Percentiles rank a stretch among this genome's conserved stretches.
phyloP scores from a whole-genome alignment of 2,797 vertebrate species.

The Paedocypris micromegethes region DNA sequence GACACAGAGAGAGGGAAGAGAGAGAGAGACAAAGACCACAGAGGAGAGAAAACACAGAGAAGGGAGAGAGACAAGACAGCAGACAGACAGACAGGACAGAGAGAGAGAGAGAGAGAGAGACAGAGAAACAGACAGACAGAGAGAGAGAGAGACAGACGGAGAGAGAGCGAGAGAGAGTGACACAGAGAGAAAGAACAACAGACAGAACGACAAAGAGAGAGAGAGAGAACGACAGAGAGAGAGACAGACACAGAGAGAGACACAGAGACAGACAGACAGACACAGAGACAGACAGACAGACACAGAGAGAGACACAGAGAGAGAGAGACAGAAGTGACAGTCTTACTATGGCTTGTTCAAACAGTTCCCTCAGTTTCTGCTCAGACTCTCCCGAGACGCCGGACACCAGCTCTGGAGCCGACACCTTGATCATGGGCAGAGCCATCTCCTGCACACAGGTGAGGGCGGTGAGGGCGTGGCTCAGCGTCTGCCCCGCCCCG shows the following conservation, averaged over 20 bases:
- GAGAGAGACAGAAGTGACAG: no score
- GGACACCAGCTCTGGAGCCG: constrained; percentile 90
- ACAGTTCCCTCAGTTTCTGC: constrained; percentile 88
- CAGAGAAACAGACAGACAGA: background rate
- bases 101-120: no score
- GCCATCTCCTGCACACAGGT: constrained; percentile 75
- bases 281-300: no score
- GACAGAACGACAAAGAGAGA: background rate
- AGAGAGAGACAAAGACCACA: no score
- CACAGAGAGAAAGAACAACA: background rate
- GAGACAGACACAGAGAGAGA: background rate
- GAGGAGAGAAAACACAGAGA: no score
- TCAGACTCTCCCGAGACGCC: constrained; percentile 95
- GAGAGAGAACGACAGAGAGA: background rate
- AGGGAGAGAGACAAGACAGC: no score
- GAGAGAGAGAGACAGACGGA: background rate
- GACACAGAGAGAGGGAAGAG: no score
- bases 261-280: no score
- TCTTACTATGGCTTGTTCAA: constrained; percentile 86
- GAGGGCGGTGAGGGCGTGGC: no score
- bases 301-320: no score
- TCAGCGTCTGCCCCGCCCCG: background rate
- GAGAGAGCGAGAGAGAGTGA: background rate
- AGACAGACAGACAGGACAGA: background rate
- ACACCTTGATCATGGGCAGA: constrained; percentile 86